These are phyloP conservation scores for Macrotus californicus DNA, from an alignment of 2,113 vertebrate genomes.

Conservation along the genomic window DNA sequence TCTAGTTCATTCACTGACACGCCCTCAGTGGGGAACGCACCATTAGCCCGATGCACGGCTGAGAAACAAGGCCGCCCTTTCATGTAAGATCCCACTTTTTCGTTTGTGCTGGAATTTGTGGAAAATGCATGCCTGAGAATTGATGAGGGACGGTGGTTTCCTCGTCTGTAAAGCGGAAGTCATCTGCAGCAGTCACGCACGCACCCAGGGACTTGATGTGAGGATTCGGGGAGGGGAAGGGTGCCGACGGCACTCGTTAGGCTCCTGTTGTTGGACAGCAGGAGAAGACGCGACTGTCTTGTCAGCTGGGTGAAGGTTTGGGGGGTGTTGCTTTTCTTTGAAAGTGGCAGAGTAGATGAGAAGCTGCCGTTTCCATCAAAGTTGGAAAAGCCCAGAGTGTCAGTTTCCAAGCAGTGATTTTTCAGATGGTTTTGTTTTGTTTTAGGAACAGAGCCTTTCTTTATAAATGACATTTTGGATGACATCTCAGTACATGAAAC, in stretches of 20 bases:
- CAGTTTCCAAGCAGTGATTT: neutral
- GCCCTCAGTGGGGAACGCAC: rapidly evolving
- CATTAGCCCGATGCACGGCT: rapidly evolving
- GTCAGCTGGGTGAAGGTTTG: neutral
- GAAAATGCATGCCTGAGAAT: neutral
- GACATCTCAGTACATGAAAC: neutral
- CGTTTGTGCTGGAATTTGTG: neutral
- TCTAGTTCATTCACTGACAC: neutral
- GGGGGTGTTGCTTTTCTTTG: neutral
- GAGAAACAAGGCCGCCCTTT: neutral
- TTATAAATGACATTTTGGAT: neutral
- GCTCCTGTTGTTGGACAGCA: neutral
- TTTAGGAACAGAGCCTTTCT: neutral
- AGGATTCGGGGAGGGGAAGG: neutral
- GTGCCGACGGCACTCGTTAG: neutral
- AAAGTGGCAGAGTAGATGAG: neutral
- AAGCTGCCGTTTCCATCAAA: neutral
- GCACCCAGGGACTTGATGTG: neutral
- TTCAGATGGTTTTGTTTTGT: neutral
- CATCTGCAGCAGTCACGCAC: neutral
- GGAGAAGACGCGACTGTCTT: neutral
- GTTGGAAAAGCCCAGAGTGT: neutral
- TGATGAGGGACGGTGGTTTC: neutral
- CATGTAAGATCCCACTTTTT: neutral
- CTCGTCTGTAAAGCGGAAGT: neutral